Base-by-base conservation (phyloP, 2,888 invertebrate genomes). In the Ectemnius cavifrons region DNA sequence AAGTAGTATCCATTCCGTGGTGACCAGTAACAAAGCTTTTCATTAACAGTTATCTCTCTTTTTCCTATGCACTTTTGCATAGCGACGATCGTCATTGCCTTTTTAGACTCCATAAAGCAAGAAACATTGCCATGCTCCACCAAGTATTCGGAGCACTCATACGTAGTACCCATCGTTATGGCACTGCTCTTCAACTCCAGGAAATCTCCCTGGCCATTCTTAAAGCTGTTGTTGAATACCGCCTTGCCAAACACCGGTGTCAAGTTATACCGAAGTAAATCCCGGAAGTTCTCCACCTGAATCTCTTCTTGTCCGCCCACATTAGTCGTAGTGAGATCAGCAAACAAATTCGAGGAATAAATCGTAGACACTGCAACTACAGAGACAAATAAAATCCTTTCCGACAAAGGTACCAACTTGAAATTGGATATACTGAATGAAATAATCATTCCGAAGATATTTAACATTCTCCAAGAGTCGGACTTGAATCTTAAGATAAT, bases 391-490 rank as follows among this genome's bases (percentile, higher is more conserved):
- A 73, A 2, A 4, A 56, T 4, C 3, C 45, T 74, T 18, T 77
- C 74, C 2, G 52, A 1, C 14, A 6, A 18, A 0, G 28, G 2
- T n/a, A 4, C 63, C 0, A 0, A 61, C 0, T 73, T 73, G 2
- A 49, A 27, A 0, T 28, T 67, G 1, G 75, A 23, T 1, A 59
- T 2, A 2, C 75, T 11, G 0, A 28, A n/a, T 1, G 64, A 60
- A 1, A 78, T 18, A 1, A 82, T 20, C 14, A 70, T 16, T 0
- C 71, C 71, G 8, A 77, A 64, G 18, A 82, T 77, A 1, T 69
- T 58, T 23, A 76, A 8, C 6, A 74, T 73, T 13, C 16, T 13
- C 81, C 82, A 81, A 4, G 28, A 8, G 0, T n/a, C 8, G 4
- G 2, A 5, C 2, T 73, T 28, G 45, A 82, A 78, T 46, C 57